Evolutionary conservation across 2,113 vertebrate species (phyloP), one percentile per base, ranked within the genome.

Genomic region (Nettapus auritus): DNA sequence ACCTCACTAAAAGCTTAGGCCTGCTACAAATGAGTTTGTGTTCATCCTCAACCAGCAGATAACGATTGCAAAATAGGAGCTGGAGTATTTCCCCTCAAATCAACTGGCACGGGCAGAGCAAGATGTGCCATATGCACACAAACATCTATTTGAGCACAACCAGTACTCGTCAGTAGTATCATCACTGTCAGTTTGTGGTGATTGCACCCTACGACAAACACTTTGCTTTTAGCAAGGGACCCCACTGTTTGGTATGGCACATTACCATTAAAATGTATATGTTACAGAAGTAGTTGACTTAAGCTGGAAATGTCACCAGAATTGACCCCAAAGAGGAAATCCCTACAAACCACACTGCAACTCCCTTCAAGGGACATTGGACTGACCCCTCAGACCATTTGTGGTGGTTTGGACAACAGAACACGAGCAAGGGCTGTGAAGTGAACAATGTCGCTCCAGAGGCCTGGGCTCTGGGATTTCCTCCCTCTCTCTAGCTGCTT

Each of bases 341-440:
- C 8, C 46, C 19, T 64, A 62, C 28, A 46, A 86, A 77, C 7
- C 29, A 21, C 2, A 1, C 6, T 25, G 33, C 34, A 22, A 53
- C 34, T 8, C 23, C 22, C 33, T 0, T 0, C 38, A 28, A 15
- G 29, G 6, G 33, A 34, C 33, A 8, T 0, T 0, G 63, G 13
- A 22, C 55, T 34, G 23, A 6, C 5, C 77, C 36, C 34, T 21
- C 31, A n/a, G 29, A 20, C 33, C 4, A 10, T 5, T 52, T 3
- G 33, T 8, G 33, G 64, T 36, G 26, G 11, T 15, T 50, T 3
- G n/a, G n/a, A 23, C 56, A 44, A 5, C 77, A 63, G 38, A 38
- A 33, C 8, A 4, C 3, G 34, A 50, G 68, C 46, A n/a, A 57
- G 56, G 56, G 22, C 33, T 55, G 48, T 10, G 28, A 23, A 28